Base-by-base conservation (phyloP, 2,888 invertebrate species). In the Sphaeridia pumilis region DNA sequence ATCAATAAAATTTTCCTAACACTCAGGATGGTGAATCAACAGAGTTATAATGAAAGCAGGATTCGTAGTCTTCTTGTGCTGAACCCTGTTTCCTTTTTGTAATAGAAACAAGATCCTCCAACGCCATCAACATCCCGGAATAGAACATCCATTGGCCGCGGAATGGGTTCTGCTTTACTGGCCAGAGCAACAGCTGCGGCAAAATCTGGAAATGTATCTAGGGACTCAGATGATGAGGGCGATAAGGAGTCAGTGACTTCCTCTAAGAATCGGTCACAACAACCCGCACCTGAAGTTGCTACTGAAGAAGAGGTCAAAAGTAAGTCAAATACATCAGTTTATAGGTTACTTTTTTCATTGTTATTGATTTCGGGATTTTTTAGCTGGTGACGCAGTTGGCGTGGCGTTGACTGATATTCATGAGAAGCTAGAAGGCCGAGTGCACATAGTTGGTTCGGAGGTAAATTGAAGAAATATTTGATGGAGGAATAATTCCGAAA, bases 1-100 rank as follows among this genome's bases (percentile, higher is more conserved):
- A 28, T 25, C 22, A 46, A 4, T 27, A 7, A 31, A 5, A 22
- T 48, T 34, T 48, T 48, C 34, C 21, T 28, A 7, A 17, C 26
- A 26, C 48, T 48, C 48, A 48, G 48, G 48, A 48, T 38, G 48
- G n/a, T 36, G 36, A 38, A 38, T 38, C 24, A 10, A 48, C 46
- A 46, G 7, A 35, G 17, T 41, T 41, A 10, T 10, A 31, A 14
- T 31, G 31, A 31, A 31, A 31, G 31, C 31, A n/a, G n/a, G n/a
- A n/a, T n/a, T n/a, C n/a, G n/a, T n/a, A n/a, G n/a, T 31, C 14
- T 31, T 31, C 31, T 31, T 31, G 31, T 14, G 17, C 5, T 17
- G 17, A 7, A 41, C 12, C 14, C 7, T 14, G 17, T 17, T 12
- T 7, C 31, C n/a, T 31, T 10, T 31, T 31, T 31, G 31, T 14